Conservation (phyloP, 2,113 vertebrate genomes). For the Muntiacus muntjak region DNA sequence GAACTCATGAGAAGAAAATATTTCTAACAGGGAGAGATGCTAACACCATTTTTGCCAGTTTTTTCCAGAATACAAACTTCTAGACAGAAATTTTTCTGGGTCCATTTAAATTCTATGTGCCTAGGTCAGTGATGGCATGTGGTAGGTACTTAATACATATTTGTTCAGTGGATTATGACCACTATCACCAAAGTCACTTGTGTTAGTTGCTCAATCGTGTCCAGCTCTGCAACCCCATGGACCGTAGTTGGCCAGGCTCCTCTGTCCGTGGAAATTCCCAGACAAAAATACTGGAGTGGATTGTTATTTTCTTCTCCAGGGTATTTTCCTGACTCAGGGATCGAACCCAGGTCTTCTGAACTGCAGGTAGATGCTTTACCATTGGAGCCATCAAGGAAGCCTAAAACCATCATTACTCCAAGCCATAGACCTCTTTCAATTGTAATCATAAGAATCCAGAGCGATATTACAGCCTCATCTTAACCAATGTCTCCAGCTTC, state of each 20-base stretch:
- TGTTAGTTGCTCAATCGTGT: not conserved
- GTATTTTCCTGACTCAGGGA: not conserved
- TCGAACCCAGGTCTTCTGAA: not conserved
- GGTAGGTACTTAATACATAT: not conserved
- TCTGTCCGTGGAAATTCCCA: not conserved
- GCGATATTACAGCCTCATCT: not conserved
- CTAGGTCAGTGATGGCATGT: not conserved
- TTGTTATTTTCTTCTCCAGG: not conserved
- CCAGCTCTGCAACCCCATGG: not conserved
- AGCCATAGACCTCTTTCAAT: not conserved
- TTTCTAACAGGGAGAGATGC: not conserved
- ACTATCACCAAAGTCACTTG: not conserved
- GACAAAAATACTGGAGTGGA: not conserved
- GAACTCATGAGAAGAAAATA: not conserved
- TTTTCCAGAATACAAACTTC: constrained; percentile 1
- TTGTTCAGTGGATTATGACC: not conserved
- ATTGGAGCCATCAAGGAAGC: not conserved
- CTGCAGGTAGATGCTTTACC: not conserved
- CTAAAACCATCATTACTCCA: not conserved
- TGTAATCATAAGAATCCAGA: not conserved
- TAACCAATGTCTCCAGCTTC: not conserved
- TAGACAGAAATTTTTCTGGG: not conserved
- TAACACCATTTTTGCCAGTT: not conserved
- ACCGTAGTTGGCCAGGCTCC: not conserved
- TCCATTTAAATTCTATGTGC: not conserved